Base-by-base conservation (phyloP, 2,797 vertebrate genomes). In the Cyprinodon diabolis region DNA sequence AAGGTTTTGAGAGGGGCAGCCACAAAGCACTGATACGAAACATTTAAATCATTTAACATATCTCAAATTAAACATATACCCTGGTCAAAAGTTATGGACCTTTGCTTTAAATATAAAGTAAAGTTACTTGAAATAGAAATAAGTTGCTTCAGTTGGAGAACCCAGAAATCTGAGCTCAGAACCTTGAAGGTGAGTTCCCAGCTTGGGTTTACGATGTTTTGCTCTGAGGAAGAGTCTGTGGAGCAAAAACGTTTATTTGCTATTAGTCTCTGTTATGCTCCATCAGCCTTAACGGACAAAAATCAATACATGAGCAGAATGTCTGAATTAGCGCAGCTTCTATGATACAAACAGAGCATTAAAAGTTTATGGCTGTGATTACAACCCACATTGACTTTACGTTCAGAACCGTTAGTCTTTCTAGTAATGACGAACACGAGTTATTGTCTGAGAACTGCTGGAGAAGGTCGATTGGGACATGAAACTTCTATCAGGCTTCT, bases 341-440 rank as follows among this genome's bases (percentile, higher is more conserved):
- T 84, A 77, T 75, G 83, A 81, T 74, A 80, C 71, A 88, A 56
- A 80, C 66, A 75, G 71, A 87, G 90, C 92, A 85, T 63, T 79
- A 83, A 58, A 81, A 90, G 82, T 91, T 91, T 90, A 92, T 91
- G 92, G 86, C 87, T 86, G 89, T 84, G 87, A 90, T 92, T 87
- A 90, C 85, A 85, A 79, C 80, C 72, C n/a, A 68, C 87, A 92
- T 93, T 69, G 91, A 92, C 84, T 85, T 68, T 23, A n/a, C 11
- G 66, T 69, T 92, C 87, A 78, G 90, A 86, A 43, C 73, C 60
- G 86, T 87, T 80, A 84, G 82, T 88, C 75, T 78, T 79, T 75
- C 70, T 76, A 47, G 21, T 92, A 90, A 91, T 91, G 81, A 83
- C 82, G 56, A 74, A 75, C 56, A 82, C 89, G 63, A 74, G 73